Conservation (phyloP, 2,113 vertebrate genomes). For the Python bivittatus region DNA sequence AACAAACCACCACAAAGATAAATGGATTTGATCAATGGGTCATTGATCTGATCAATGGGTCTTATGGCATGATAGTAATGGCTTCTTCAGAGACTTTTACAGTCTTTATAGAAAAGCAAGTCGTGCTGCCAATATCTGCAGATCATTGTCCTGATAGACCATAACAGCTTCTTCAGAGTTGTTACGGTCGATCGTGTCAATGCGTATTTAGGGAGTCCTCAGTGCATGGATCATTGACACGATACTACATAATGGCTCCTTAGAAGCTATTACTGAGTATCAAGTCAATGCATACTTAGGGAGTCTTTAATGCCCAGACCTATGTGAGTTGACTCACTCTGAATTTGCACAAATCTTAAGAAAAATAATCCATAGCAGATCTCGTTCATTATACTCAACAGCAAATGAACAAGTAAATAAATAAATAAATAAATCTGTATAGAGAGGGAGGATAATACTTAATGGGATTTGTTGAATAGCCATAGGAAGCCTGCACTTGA, state of each 20-base stretch:
- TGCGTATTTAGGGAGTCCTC: conserved; percentile 81
- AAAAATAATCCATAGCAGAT: conserved; percentile 72
- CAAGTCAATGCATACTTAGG: conserved; percentile 84
- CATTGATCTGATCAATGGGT: conserved; percentile 39
- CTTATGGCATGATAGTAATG: conserved; percentile 59
- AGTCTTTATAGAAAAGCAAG: conserved; percentile 70
- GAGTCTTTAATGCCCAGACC: conserved; percentile 78
- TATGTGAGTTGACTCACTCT: conserved; percentile 74
- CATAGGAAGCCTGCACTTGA: fast-evolving
- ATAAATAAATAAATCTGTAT: not conserved
- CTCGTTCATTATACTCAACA: conserved; percentile 33
- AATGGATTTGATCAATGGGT: conserved; percentile 36
- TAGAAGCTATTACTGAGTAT: conserved; percentile 82
- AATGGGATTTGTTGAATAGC: not conserved
- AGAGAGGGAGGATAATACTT: not conserved
- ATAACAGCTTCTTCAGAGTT: conserved; percentile 79
- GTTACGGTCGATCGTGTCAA: conserved; percentile 80
- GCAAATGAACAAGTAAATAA: not conserved
- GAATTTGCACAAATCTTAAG: conserved; percentile 78
- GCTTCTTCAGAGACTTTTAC: conserved; percentile 72
- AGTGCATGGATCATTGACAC: conserved; percentile 82
- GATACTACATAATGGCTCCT: conserved; percentile 81
- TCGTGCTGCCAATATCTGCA: conserved; percentile 80
- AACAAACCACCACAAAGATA: conserved; percentile 6
- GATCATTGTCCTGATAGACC: conserved; percentile 81